These are phyloP conservation scores for Drosophila nigromelanica DNA, from an alignment of 1,140 invertebrate genomes.

Conservation along the genomic window DNA sequence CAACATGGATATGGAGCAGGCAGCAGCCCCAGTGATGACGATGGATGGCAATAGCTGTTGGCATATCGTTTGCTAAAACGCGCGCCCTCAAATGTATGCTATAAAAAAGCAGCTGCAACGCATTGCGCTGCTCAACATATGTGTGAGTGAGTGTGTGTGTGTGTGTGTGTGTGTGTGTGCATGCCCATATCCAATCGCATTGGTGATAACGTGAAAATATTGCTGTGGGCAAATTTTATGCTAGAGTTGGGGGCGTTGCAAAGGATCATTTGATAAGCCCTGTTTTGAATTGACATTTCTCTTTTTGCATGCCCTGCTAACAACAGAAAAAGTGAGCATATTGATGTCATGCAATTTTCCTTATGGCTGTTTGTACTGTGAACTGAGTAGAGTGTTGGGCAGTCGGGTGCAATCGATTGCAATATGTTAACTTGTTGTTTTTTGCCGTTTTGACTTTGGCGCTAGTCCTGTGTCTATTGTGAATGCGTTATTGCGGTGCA, in stretches of 20 bases:
- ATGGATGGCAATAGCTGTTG: conserved; percentile 16
- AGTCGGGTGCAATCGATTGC: too few species aligned
- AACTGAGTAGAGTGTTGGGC: too few species aligned
- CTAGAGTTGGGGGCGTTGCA: not conserved
- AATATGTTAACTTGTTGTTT: not conserved
- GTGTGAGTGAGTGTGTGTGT: not conserved
- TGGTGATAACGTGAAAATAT: conserved; percentile 47
- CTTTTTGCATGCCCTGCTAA: not conserved
- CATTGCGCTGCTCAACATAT: conserved; percentile 4
- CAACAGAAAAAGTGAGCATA: too few species aligned
- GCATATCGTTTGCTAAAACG: conserved; percentile 9
- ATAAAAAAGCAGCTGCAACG: conserved; percentile 24
- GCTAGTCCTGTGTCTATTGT: conserved; percentile 41
- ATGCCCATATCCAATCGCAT: conserved; percentile 66
- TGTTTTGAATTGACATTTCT: conserved; percentile 49
- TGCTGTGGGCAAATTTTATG: conserved; percentile 11
- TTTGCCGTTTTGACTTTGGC: not conserved
- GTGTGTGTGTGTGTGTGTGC: not conserved
- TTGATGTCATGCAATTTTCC: too few species aligned
- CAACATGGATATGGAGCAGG: not conserved
- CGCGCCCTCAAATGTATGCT: conserved; percentile 43
- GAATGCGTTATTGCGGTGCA: conserved; percentile 53
- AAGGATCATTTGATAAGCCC: conserved; percentile 57
- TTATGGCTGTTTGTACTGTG: too few species aligned
- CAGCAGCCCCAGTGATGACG: conserved; percentile 4